Base-by-base conservation (phyloP, 2,797 vertebrate genomes). In the Eulemur albifrons region DNA sequence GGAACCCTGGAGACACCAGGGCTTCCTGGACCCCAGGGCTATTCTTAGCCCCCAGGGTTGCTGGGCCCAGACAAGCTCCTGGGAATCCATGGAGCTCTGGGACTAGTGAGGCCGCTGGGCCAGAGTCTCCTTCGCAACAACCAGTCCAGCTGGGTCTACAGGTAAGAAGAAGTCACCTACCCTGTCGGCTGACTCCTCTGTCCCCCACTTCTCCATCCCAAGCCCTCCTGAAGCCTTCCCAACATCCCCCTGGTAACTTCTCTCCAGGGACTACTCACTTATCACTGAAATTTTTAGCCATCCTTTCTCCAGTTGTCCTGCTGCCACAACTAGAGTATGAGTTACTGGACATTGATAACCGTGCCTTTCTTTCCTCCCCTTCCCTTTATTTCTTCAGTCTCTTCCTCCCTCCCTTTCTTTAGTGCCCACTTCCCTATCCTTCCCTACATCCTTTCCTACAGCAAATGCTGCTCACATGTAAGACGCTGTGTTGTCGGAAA, bases 71-170 rank as follows among this genome's bases (percentile, higher is more conserved):
- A 92, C 13, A 91, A 86, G 8, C 70, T 88, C 59, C 96, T 97
- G 0, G 98, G 98, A 20, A 40, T 93, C 83, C 70, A 38, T 0
- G 98, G 98, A 88, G 75, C 95, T 70, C 95, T 0, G 98, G 97
- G 2, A 57, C 25, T 88, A 95, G 96, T 96, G 3, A 97, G 97
- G 25, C 76, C 5, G 95, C 97, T 67, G 98, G 97, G 9, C 90
- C 93, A 20, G 96, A 97, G 18, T 98, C 97, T 21, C 75, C 73
- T 14, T 91, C 13, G 0, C 98, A 97, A 27, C 10, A 94, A 25
- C 94, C 96, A 7, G 96, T 96, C 17, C 93, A 96, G 0, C 94
- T 84, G 0, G 97, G 98, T 20, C 94, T 97, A 93, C 98, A 98
- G 97, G 98, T 98, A 93, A 98, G 97, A 81, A 65, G 83, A 63